Percentiles rank a stretch among this genome's conserved stretches.
Evolutionary conservation across 2,888 invertebrate species (phyloP).

Genomic region (Globia sparganii): DNA sequence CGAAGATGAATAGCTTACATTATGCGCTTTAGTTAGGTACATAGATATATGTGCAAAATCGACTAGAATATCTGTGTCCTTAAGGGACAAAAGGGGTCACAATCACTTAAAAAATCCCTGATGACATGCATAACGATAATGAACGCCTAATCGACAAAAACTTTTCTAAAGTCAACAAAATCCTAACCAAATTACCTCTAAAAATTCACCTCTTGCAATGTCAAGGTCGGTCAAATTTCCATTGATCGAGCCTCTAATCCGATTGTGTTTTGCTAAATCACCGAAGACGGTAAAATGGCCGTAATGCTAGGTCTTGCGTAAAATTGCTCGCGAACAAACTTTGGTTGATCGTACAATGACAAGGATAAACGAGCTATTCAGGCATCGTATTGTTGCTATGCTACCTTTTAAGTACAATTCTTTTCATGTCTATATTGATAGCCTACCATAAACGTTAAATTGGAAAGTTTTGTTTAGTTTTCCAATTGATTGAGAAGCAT

Average conservation of each 20-base stretch:
- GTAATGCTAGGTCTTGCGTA: constrained; percentile 60
- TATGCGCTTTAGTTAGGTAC: neutral
- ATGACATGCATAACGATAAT: neutral
- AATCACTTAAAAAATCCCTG: neutral
- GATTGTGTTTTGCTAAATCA: constrained; percentile 70
- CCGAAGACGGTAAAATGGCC: constrained; percentile 55
- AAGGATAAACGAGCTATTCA: constrained; percentile 67
- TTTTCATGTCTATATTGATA: constrained; percentile 28
- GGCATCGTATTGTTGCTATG: constrained; percentile 44
- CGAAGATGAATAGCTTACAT: neutral
- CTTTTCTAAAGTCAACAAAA: constrained; percentile 16
- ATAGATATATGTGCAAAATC: neutral
- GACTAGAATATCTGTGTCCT: neutral
- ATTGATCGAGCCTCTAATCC: constrained; percentile 52
- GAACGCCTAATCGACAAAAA: constrained; percentile 10
- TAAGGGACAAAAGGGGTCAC: neutral
- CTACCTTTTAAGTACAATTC: constrained; percentile 22
- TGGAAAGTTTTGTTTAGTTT: neutral
- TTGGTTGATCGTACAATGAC: constrained; percentile 62
- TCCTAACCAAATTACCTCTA: too few relatives aligned
- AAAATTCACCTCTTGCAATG: constrained; percentile 31
- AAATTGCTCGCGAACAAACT: constrained; percentile 69
- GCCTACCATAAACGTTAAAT: neutral
- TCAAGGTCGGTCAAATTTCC: constrained; percentile 54
- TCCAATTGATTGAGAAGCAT: too few relatives aligned